Evolutionary conservation across 1,140 invertebrate species (phyloP), one percentile per base, ranked within the genome.

Genomic region (Drosophila ironensis): DNA sequence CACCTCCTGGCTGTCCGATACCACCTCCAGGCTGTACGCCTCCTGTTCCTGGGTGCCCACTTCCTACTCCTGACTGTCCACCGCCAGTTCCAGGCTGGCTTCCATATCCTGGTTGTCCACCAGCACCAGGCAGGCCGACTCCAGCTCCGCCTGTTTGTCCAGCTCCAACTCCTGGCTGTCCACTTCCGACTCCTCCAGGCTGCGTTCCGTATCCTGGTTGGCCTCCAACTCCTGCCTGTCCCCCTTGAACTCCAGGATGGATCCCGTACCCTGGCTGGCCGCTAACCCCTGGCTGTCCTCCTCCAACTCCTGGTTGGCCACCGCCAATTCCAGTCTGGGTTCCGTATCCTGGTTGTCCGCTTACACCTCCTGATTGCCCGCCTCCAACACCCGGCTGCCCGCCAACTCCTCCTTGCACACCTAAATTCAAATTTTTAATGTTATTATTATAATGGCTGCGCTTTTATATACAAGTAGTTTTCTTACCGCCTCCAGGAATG

Each of bases 401-500:
- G 1, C 48, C 56, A 52, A 46, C 14, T 16, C 57, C 63, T 11
- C 47, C 56, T 37, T 33, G 46, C 7, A 9, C 12, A 33, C 44
- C 53, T 68, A n/a, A 6, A 6, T 40, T 30, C 0, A 30, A 16
- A 12, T 37, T 14, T 33, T 22, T 2, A 22, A 22, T 3, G 20
- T 2, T 16, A 16, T 1, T 16, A 8, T 4, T 7, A 3, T 4
- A 17, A 12, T 35, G 11, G 11, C n/a, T 4, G 11, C 4, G 2
- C 12, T 0, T 2, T 7, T 12, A 22, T 7, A 6, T 16, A 2
- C 4, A 0, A 3, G 7, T 6, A 27, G 2, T 7, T 3, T 33
- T 38, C 64, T 53, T 25, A 82, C 72, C 71, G 22, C 19, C 24
- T 7, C 71, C 73, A 9, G 80, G 80, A 4, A 86, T 33, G 9